Evolutionary conservation across 2,888 invertebrate genomes (phyloP), one percentile per base, ranked within the genome.

Genomic region (Exocentrus adspersus): DNA sequence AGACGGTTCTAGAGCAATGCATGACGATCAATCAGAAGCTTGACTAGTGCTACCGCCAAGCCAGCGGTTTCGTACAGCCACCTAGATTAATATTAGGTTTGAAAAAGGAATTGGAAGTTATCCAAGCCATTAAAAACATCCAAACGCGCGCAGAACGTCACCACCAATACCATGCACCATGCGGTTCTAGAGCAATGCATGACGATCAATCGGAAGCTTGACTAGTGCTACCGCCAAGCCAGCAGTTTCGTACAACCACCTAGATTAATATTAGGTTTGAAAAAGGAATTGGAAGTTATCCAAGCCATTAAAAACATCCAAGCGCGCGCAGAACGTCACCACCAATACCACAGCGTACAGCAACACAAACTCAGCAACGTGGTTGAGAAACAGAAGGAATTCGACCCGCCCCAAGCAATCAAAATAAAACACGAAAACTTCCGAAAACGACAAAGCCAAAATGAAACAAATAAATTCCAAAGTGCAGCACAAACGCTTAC

Each of bases 301-400:
- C 41, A 51, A 14, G 45, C 51, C 10, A 43, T 52, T 16, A 53
- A 28, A 19, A 43, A 46, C 2, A 69, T 69, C 32, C 71, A 68
- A 9, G 63, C 68, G 6, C 67, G 69, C 53, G 54, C 53, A 12
- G 42, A 63, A 16, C 67, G 61, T 30, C 59, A 70, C 46, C 65
- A 64, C 28, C 28, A 65, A 2, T 53, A 52, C 9, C 19, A 58
- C 9, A 12, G n/a, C 3, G 2, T 37, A n/a, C n/a, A 37, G 37
- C 37, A 37, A n/a, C 37, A 37, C n/a, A 12, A 3, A 12, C 12
- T n/a, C 2, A 12, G 14, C 37, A 1, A 37, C 12, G 12, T 12
- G 5, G 12, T 37, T 2, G n/a, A 24, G 3, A 37, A 14, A 37
- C 37, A 3, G 37, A 37, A 12, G 12, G 37, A 37, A n/a, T 5